Percentiles rank a stretch among this genome's conserved stretches.
Evolutionary conservation across 1,140 invertebrate species (phyloP).

Genomic region (Drosophila bocqueti): DNA sequence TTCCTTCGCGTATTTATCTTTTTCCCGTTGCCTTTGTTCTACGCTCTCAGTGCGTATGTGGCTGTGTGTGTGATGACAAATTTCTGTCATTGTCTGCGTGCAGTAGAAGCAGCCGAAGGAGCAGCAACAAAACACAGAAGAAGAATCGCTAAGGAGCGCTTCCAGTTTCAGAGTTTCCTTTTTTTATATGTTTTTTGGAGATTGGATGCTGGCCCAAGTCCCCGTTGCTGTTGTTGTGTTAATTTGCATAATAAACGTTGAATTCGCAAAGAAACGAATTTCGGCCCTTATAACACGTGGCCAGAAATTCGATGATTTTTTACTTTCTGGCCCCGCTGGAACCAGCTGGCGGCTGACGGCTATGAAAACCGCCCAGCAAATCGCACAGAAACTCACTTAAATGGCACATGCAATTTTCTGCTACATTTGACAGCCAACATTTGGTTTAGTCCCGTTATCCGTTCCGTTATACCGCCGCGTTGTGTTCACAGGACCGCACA

Average conservation of each 20-base stretch:
- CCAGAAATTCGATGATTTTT: conserved; percentile 17
- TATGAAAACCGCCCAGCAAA: conserved; percentile 16
- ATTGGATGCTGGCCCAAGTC: conserved; percentile 53
- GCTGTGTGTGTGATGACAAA: conserved; percentile 67
- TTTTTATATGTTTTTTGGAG: conserved; percentile 60
- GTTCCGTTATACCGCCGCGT: conserved; percentile 52
- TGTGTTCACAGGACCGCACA: conserved; percentile 72
- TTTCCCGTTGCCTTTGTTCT: conserved; percentile 71
- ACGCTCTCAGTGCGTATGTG: conserved; percentile 31
- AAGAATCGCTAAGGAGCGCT: conserved; percentile 26
- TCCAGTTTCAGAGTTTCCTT: conserved; percentile 40
- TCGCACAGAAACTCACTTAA: conserved; percentile 43
- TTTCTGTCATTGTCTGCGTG: conserved; percentile 59
- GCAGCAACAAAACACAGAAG: conserved; percentile 24
- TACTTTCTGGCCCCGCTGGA: conserved; percentile 17
- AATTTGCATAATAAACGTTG: conserved; percentile 49
- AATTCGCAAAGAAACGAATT: conserved; percentile 10
- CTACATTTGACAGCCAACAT: conserved; percentile 46
- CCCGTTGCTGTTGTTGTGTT: conserved; percentile 39
- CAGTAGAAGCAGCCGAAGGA: conserved; percentile 30
- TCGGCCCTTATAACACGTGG: conserved; percentile 31
- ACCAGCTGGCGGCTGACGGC: conserved; percentile 10
- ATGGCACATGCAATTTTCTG: conserved; percentile 53
- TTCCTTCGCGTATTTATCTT: conserved; percentile 32
- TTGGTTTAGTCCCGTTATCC: conserved; percentile 36